Percentiles rank a stretch among this genome's conserved stretches.
Conservation (phyloP, 1,140 invertebrate species). For the Parasteatoda tepidariorum region DNA sequence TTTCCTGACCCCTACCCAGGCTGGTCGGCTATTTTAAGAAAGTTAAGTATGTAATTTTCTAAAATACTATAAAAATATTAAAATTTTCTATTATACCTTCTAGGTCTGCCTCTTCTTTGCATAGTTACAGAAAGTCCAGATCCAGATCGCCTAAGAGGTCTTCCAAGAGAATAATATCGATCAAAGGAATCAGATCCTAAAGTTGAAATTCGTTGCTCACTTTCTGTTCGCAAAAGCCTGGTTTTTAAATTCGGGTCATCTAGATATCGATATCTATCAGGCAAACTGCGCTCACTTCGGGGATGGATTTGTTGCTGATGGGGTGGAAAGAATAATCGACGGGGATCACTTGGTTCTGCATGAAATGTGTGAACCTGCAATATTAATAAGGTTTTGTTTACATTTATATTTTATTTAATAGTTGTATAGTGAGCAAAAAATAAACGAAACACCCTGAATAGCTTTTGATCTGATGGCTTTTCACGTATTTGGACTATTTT, state of each 20-base stretch:
- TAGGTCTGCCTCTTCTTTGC: slow-evolving; percentile 52
- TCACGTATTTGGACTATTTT: too few relatives aligned
- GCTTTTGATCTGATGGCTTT: too few relatives aligned
- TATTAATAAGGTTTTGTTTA: not conserved
- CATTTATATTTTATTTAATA: too few relatives aligned
- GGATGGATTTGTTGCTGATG: slow-evolving; percentile 34
- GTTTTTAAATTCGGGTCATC: slow-evolving; percentile 38
- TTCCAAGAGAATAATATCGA: slow-evolving; percentile 47
- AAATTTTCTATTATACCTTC: slow-evolving; percentile 13
- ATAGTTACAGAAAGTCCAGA: slow-evolving; percentile 51
- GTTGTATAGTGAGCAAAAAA: too few relatives aligned
- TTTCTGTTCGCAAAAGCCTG: slow-evolving; percentile 65
- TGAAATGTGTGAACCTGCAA: slow-evolving; percentile 53
- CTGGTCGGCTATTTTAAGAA: too few relatives aligned
- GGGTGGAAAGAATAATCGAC: slow-evolving; percentile 32
- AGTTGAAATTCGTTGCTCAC: slow-evolving; percentile 66
- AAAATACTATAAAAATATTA: not conserved
- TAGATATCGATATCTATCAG: slow-evolving; percentile 36
- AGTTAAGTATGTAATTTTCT: not conserved
- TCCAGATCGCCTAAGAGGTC: slow-evolving; percentile 25
- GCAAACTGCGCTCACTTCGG: slow-evolving; percentile 40
- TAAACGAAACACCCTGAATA: too few relatives aligned
- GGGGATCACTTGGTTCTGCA: slow-evolving; percentile 41
- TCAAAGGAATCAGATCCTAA: slow-evolving; percentile 57
- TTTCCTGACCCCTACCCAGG: too few relatives aligned